Base-by-base conservation (phyloP, 2,113 vertebrate species). In the Neotragus pygmaeus region DNA sequence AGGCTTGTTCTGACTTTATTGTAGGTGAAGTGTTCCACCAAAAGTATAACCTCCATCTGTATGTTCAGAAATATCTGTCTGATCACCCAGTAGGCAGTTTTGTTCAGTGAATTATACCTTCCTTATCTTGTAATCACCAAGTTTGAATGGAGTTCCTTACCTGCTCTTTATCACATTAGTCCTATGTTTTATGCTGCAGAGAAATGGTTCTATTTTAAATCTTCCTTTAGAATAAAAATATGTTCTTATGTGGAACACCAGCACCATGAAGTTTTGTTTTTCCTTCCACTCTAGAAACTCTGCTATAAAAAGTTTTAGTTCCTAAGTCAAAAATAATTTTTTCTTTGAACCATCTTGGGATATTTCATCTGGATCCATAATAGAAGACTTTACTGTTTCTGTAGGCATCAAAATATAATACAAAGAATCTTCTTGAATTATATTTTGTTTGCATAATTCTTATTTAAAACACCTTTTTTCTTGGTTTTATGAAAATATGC, bases 381-480 rank as follows among this genome's bases (percentile, higher is more conserved):
- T 28, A 64, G 78, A 96, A 83, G 39, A 6, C 33, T 92, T 94
- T 47, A 81, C 85, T 91, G 28, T 55, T 93, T 96, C 80, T 94
- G 25, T 96, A 25, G 43, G 21, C 80, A 23, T 97, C 64, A 94
- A 51, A 95, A 90, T 92, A 21, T 87, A 94, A n/a, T n/a, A n/a
- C n/a, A n/a, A 94, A 94, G 62, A 95, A 73, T 33, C 92, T 95
- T 55, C 47, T 94, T 95, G 47, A 96, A 70, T 88, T 96, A 36
- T 70, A 64, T 90, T 87, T 96, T 94, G 73, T 86, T 90, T 81
- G 25, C 7, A 39, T 82, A 77, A 90, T 77, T 92, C 81, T 13
- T 70, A 30, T 62, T 95, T 77, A 45, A 84, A 70, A 82, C 12
- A 43, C 6, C 28, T 16, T 58, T 82, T 60, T 83, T 55, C 53